phyloP scores from a whole-genome alignment of 37 sponge, comb jelly and placozoan genomes.

The Eunapius fragilis region DNA sequence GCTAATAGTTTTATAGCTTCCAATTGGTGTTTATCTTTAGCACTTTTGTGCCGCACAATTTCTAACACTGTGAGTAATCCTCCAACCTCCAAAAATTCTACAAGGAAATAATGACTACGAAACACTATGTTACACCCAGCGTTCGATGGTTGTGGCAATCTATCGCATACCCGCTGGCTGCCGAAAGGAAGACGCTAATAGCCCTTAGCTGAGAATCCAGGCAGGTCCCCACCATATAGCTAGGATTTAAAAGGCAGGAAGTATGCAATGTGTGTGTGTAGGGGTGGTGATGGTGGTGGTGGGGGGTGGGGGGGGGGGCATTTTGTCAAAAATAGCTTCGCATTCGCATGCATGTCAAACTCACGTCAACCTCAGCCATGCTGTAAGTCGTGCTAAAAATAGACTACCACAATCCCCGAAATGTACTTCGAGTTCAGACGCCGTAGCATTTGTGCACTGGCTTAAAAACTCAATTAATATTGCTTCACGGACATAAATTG shows the following conservation, averaged over 20 bases:
- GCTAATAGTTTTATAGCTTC: constrained; percentile 78
- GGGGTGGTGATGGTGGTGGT: too few species aligned
- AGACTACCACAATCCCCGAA: constrained; percentile 94
- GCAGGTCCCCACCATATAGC: constrained; percentile 77
- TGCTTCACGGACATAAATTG: constrained; percentile 51
- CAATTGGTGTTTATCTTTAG: constrained; percentile 70
- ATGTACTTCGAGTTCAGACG: constrained; percentile 89
- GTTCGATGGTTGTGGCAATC: neutral
- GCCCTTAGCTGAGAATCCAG: constrained; percentile 74
- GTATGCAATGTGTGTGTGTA: too few species aligned
- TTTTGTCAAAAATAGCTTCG: neutral
- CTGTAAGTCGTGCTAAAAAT: constrained; percentile 92
- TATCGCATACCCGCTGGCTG: constrained; percentile 81
- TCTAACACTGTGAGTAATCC: constrained; percentile 96
- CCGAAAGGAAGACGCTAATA: constrained; percentile 75
- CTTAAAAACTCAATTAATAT: constrained; percentile 83
- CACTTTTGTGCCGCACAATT: constrained; percentile 76
- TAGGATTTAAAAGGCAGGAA: neutral
- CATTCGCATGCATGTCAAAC: neutral
- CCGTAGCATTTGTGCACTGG: constrained; percentile 81
- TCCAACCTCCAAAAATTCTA: constrained; percentile 97
- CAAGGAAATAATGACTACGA: constrained; percentile 74
- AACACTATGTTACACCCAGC: too few species aligned
- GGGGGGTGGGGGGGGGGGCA: too few species aligned
- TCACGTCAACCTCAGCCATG: constrained; percentile 95